phyloP scores from a whole-genome alignment of 2,797 vertebrate species.

The Meriones psammophilus region DNA sequence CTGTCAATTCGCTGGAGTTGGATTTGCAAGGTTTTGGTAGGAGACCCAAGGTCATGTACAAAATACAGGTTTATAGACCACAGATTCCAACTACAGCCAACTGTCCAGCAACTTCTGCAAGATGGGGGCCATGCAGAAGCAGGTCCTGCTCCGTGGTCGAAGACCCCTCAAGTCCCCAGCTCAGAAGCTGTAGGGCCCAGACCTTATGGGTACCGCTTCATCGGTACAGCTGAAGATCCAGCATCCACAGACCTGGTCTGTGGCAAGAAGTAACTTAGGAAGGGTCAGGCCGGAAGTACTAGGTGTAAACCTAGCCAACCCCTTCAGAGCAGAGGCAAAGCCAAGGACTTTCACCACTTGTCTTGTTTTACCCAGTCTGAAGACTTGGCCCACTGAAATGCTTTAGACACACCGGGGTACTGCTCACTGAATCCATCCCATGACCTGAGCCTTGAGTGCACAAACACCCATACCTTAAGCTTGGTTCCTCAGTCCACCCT shows the following conservation, averaged over 20 bases:
- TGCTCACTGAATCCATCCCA: background rate
- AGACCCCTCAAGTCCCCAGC: background rate
- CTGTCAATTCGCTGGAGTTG: background rate
- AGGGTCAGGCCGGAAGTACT: background rate
- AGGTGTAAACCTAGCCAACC: background rate
- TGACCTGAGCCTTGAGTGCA: background rate
- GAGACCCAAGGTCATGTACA: background rate
- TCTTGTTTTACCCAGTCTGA: background rate
- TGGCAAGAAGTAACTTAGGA: background rate
- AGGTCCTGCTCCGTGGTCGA: background rate
- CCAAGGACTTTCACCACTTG: background rate
- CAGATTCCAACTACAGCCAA: background rate
- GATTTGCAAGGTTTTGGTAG: background rate
- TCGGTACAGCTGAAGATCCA: background rate
- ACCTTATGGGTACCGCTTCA: background rate
- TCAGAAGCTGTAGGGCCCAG: background rate
- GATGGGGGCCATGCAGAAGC: background rate
- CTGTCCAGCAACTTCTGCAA: background rate
- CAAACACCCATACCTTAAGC: background rate
- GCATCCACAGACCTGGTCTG: background rate
- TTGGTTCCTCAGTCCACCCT: conserved; percentile 2
- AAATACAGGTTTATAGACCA: background rate
- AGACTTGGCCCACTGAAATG: background rate
- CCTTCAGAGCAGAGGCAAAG: background rate
- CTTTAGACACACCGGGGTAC: background rate